Base-by-base conservation (phyloP, 2,113 vertebrate genomes). In the Ageneiosus marmoratus region DNA sequence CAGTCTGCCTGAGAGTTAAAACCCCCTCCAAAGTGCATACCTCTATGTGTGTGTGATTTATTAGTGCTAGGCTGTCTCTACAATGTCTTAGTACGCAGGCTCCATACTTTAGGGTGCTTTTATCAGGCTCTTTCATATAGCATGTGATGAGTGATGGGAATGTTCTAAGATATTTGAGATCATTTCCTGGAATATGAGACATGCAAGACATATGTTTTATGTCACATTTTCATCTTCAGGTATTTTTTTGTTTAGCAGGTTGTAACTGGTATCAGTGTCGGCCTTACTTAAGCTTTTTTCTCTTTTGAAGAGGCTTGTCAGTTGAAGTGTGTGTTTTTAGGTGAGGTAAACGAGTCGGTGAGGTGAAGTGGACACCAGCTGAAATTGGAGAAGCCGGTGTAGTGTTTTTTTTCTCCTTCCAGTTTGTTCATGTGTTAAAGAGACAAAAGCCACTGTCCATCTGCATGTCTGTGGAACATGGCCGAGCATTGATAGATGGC, bases 381-480 rank as follows among this genome's bases (percentile, higher is more conserved):
- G 85, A 87, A 84, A 85, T 60, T 22, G 41, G 83, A 85, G 72
- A 78, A 1, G 58, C 11, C 22, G 41, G n/a, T 80, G 63, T 73
- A 69, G 60, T 48, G 10, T 75, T 70, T 51, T 72, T 53, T 80
- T 74, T 56, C 48, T 65, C 24, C 88, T 75, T 44, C 8, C 79
- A 51, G 76, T 24, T 86, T 89, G 79, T 90, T 88, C 77, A 56
- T 37, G 60, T 51, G 60, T 85, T 62, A 87, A 87, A 87, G 85
- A 55, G 80, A 92, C 90, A 92, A 90, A 89, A 87, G 88, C 80
- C 15, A 24, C 82, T 88, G 72, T 80, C 69, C 82, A 9, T 85
- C 84, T 88, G 86, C 81, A 63, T 86, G 85, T 87, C 79, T 62
- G 82, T 77, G 73, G 80, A 86, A 80, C 75, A 73, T 29, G 29